Evolutionary conservation across 2,797 vertebrate genomes (phyloP).

Genomic region (Oreonectes daqikongensis): DNA sequence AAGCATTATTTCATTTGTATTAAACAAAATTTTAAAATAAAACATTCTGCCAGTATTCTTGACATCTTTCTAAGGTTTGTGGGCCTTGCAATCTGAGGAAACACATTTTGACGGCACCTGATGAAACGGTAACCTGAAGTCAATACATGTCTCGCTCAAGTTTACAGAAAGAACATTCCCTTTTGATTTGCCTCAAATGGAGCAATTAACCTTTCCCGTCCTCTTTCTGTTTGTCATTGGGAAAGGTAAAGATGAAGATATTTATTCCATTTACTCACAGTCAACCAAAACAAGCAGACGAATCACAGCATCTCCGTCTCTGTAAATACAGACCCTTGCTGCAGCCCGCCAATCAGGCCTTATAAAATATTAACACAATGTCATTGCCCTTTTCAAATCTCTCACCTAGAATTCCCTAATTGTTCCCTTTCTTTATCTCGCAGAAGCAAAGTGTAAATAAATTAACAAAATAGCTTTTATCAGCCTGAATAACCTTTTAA

Average conservation of each 20-base stretch:
- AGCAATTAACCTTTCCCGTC: conserved; percentile 83
- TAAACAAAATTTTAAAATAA: neutral
- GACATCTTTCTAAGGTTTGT: conserved; percentile 5
- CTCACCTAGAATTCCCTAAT: conserved; percentile 99
- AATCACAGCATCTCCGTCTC: conserved; percentile 76
- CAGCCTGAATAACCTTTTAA: conserved; percentile 99
- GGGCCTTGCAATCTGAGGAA: conserved; percentile 42
- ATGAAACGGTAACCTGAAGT: conserved; percentile 51
- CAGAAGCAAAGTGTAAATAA: conserved; percentile 99
- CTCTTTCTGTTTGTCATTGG: conserved; percentile 79
- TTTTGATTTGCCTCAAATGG: conserved; percentile 77
- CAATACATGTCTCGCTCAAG: conserved; percentile 53
- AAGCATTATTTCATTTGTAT: no score
- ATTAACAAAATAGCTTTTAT: conserved; percentile 99
- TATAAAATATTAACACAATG: conserved; percentile 97
- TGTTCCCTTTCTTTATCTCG: conserved; percentile 99
- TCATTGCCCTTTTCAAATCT: conserved; percentile 99
- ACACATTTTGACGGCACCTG: conserved; percentile 43
- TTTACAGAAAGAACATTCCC: conserved; percentile 71
- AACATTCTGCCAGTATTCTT: conserved; percentile 17
- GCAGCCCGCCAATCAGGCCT: conserved; percentile 84
- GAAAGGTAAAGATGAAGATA: conserved; percentile 82
- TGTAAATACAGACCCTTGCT: conserved; percentile 62
- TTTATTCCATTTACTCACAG: conserved; percentile 84
- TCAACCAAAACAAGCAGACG: conserved; percentile 81